Evolutionary conservation across 2,113 vertebrate genomes (phyloP), one percentile per base, ranked within the genome.

Genomic region (Ginglymostoma cirratum): DNA sequence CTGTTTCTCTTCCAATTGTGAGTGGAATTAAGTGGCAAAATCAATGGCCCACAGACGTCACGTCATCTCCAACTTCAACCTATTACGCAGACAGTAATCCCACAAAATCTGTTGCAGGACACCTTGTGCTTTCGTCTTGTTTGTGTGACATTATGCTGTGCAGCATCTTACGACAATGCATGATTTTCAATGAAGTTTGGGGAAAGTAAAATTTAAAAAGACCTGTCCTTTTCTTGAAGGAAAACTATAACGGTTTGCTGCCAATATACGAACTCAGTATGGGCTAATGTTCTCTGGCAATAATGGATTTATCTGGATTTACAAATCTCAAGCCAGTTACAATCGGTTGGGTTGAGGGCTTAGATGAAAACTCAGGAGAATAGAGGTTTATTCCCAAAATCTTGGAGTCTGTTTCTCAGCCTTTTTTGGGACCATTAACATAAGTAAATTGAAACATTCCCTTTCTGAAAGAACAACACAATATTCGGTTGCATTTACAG

Each of bases 401-500:
- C 24, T 21, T 19, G 67, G 67, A 80, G 30, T 80, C 7, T 52
- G 23, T 34, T 65, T 90, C n/a, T 80, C 3, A n/a, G 61, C 52
- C 52, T 3, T 6, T 34, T 65, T 66, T 5, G 12, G 61, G 17
- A 55, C 30, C 87, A 19, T 65, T 90, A 65, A n/a, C 27, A n/a
- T 90, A 30, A 23, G 48, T 89, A 52, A 52, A 90, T 66, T 66
- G 8, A 21, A 38, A 7, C 34, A 66, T 66, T 38, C 30, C n/a
- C 89, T 66, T 66, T 66, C 89, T 66, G 89, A 92, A 38, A 21
- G 34, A 8, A 38, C 30, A 34, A 6, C n/a, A 66, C 55, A 92
- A 66, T 66, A 23, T 90, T 66, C 89, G 19, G 89, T 93, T 93
- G 61, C 34, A 65, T 5, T 93, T 38, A 93, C 89, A 93, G 89